phyloP scores from a whole-genome alignment of 2,113 vertebrate species.

The Falco punctatus region DNA sequence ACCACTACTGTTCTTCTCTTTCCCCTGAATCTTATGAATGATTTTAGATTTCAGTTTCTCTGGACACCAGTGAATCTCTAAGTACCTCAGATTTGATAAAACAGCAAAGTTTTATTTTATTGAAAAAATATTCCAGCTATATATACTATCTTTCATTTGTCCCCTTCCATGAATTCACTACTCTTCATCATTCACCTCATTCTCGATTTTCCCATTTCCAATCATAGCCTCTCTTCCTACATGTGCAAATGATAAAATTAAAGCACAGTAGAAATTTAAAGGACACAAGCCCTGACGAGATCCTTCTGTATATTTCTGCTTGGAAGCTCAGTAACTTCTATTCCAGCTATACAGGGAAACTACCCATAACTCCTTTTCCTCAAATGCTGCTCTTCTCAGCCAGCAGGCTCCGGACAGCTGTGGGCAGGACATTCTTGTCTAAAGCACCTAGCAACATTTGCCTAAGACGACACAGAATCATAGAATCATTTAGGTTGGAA shows the following conservation, averaged over 20 bases:
- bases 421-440: background rate
- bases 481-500: too few species aligned
- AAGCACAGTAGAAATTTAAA: background rate
- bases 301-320: background rate
- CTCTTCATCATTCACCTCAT: background rate
- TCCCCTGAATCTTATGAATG: background rate
- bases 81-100: background rate
- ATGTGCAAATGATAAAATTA: background rate
- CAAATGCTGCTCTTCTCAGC: background rate
- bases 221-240: background rate
- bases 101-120: background rate
- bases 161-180: background rate
- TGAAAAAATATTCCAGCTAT: background rate
- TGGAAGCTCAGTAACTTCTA: background rate
- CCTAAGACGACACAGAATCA: background rate
- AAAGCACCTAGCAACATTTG: background rate
- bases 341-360: background rate
- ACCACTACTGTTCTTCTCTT: background rate
- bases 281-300: background rate
- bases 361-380: background rate
- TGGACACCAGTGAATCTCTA: background rate
- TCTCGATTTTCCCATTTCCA: background rate
- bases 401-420: background rate
- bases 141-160: background rate
- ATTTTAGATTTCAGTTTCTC: background rate